These are phyloP conservation scores for Brachionus manjavacas DNA, from an alignment of 1,140 invertebrate genomes.

Conservation along the genomic window DNA sequence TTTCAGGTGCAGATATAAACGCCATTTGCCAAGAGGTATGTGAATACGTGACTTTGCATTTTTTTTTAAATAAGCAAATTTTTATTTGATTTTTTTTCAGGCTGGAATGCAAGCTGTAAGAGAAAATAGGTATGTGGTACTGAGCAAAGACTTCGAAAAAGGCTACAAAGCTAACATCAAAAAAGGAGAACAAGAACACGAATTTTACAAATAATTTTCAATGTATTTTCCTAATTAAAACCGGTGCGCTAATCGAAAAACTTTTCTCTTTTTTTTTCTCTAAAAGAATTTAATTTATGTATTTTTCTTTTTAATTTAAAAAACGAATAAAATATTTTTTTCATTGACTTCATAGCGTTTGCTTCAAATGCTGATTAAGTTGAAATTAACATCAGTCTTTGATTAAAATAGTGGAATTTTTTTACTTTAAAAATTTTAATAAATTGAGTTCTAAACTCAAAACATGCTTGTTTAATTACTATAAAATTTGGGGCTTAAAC, in stretches of 20 bases:
- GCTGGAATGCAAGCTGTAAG: conserved; percentile 90
- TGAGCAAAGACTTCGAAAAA: conserved; percentile 98
- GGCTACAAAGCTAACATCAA: conserved; percentile 99
- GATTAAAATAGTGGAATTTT: background rate
- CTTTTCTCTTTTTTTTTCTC: background rate
- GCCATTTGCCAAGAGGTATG: conserved; percentile 97
- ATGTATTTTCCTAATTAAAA: conserved; percentile 7
- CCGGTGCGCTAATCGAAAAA: background rate
- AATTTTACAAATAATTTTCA: conserved; percentile 90
- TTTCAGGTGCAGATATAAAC: conserved; percentile 98
- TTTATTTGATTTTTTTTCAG: conserved; percentile 50
- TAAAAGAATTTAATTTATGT: conserved; percentile 16
- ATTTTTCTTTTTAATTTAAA: background rate
- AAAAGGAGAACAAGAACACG: conserved; percentile 97
- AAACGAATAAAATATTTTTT: background rate
- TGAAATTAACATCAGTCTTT: background rate
- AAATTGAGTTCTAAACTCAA: conserved; percentile 16
- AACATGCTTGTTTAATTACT: background rate
- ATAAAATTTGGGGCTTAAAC: background rate
- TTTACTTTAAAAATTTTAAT: background rate
- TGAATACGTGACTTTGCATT: background rate
- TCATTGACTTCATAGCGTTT: background rate
- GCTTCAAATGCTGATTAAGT: background rate
- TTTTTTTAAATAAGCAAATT: background rate
- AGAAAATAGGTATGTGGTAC: conserved; percentile 95